Percentiles rank a stretch among this genome's conserved stretches.
These are phyloP conservation scores for Oryzias melastigma DNA, from an alignment of 2,113 vertebrate genomes.

Conservation along the genomic window DNA sequence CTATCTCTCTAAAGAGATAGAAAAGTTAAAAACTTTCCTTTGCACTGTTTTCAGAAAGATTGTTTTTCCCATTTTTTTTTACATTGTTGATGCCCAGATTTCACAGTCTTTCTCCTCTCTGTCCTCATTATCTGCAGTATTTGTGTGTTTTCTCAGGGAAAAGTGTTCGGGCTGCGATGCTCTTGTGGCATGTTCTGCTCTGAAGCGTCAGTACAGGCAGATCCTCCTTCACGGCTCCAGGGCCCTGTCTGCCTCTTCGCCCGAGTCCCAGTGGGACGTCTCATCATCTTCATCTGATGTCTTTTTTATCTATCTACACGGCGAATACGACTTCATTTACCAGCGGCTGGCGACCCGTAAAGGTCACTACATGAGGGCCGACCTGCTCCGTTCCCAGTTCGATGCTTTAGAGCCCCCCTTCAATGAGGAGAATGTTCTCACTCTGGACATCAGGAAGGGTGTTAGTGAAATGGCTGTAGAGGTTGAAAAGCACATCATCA, in stretches of 20 bases:
- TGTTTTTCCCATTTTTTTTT: too few relatives aligned
- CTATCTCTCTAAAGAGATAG: too few relatives aligned
- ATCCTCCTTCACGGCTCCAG: constrained; percentile 75
- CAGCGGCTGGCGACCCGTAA: constrained; percentile 75
- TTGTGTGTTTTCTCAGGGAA: constrained; percentile 66
- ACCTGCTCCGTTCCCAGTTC: constrained; percentile 86
- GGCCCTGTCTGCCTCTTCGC: constrained; percentile 3
- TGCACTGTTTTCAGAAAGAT: too few relatives aligned
- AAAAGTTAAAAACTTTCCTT: too few relatives aligned
- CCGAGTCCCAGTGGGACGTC: constrained; percentile 18
- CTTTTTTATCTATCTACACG: constrained; percentile 82
- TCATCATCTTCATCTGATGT: constrained; percentile 55
- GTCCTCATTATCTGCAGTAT: background rate
- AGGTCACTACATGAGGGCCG: constrained; percentile 86
- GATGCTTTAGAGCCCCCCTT: constrained; percentile 82
- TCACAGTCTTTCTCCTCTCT: background rate
- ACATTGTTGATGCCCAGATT: too few relatives aligned
- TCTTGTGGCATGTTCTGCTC: constrained; percentile 86
- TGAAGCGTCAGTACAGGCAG: constrained; percentile 83
- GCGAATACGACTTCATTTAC: constrained; percentile 78
- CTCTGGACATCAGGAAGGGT: constrained; percentile 75
- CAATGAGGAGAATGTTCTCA: constrained; percentile 77
- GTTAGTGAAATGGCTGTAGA: constrained; percentile 72
- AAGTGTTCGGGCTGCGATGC: constrained; percentile 62
- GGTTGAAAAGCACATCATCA: constrained; percentile 63